Evolutionary conservation across 2,797 vertebrate species (phyloP).

Genomic region (Bryconaethiops microstoma): DNA sequence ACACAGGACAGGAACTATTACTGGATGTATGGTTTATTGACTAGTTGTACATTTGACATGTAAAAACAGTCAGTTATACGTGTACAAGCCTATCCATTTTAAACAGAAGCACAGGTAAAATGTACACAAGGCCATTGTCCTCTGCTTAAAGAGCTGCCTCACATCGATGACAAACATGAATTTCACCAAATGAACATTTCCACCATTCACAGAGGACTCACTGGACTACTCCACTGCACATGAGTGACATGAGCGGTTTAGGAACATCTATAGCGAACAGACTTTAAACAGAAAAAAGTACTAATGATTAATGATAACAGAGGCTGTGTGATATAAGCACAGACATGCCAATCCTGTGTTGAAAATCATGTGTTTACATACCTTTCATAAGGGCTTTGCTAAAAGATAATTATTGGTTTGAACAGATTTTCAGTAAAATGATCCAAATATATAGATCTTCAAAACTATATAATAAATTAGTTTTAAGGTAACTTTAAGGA

Average conservation of each 20-base stretch:
- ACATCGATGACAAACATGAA: neutral
- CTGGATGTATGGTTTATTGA: slow-evolving; percentile 33
- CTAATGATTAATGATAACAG: neutral
- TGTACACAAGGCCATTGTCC: slow-evolving; percentile 1
- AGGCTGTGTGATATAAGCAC: neutral
- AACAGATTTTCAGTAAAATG: neutral
- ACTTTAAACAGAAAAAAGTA: neutral
- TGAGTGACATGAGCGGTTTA: neutral
- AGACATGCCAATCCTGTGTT: too few relatives aligned
- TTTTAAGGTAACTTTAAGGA: neutral
- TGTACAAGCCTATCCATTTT: slow-evolving; percentile 8
- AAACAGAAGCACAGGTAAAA: slow-evolving; percentile 22
- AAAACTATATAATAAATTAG: neutral
- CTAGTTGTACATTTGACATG: slow-evolving; percentile 13
- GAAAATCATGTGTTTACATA: neutral
- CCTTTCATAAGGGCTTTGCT: neutral
- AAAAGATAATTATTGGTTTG: neutral
- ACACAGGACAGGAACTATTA: neutral
- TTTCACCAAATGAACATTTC: neutral
- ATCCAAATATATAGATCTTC: neutral
- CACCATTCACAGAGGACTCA: slow-evolving; percentile 16
- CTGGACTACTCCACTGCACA: slow-evolving; percentile 15
- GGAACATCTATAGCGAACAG: neutral
- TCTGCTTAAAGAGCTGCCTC: slow-evolving; percentile 22
- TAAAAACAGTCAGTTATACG: slow-evolving; percentile 16